Base-by-base conservation (phyloP, 2,113 vertebrate species). In the Rattus rattus region DNA sequence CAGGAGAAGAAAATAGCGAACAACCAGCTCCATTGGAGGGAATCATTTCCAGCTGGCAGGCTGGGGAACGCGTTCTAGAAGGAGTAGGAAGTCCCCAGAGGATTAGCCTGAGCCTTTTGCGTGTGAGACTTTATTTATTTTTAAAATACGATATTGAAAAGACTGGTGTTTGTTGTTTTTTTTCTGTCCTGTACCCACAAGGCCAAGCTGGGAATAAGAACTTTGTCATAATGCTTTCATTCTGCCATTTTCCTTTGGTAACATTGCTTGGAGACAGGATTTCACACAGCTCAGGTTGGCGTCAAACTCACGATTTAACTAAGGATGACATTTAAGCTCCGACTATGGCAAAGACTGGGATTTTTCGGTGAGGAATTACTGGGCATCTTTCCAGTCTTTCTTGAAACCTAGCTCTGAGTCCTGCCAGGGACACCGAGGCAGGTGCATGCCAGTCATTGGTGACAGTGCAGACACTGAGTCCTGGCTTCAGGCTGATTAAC, bases 161-260 rank as follows among this genome's bases (percentile, higher is more conserved):
- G 30, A 79, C 67, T 85, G n/a, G 61, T 79, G 84, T 72, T 63
- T 94, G 88, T 43, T 43, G n/a, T 43, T 43, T 43, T 43, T 43
- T 70, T 54, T 12, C 26, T 54, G 52, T 54, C 52, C 5, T 54
- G 7, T 43, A 49, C 88, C 56, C 30, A 67, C 13, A 39, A 91
- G 84, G 84, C 88, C 63, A 5, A 11, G 47, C 73, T 47, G 61
- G 19, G 88, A 8, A 47, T 76, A 76, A 5, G 59, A 63, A 59
- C 47, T 83, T 52, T 91, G 92, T 65, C 95, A 52, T 0, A 1
- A 7, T 36, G 26, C 36, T 75, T 85, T 96, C 30, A 26, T 91
- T 72, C 87, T 90, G 79, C 80, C 65, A 93, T 97, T 96, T 76
- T 79, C 94, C 80, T 43, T 81, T 24, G 30, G 28, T 75, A 28